Percentiles rank a stretch among this genome's conserved stretches.
These are phyloP conservation scores for Meda fulgida DNA, from an alignment of 2,797 vertebrate genomes.

Conservation along the genomic window DNA sequence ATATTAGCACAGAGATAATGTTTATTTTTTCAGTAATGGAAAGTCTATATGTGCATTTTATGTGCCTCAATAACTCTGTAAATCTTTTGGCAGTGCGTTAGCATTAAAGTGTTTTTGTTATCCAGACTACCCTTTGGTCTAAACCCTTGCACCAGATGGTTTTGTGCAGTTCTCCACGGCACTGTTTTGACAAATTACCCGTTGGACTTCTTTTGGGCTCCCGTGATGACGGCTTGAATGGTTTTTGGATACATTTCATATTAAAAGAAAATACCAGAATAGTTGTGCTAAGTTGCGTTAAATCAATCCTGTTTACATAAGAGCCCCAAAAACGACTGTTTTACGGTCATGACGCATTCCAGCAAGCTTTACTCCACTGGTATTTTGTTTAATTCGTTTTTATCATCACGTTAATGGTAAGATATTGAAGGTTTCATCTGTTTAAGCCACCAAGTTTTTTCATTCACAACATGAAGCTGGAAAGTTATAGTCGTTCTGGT, in stretches of 20 bases:
- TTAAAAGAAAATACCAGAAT: conserved; percentile 41
- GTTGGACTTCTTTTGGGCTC: conserved; percentile 57
- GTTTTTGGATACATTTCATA: conserved; percentile 41
- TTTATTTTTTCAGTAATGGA: conserved; percentile 19
- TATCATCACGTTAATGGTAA: conserved; percentile 30
- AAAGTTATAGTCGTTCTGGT: conserved; percentile 19
- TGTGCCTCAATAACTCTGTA: conserved; percentile 1
- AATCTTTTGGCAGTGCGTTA: conserved; percentile 14
- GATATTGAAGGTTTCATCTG: conserved; percentile 27
- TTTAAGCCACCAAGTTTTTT: conserved; percentile 10
- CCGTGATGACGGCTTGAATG: conserved; percentile 55
- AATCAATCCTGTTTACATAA: conserved; percentile 43
- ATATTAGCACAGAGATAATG: not conserved
- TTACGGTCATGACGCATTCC: conserved; percentile 23
- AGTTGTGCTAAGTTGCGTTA: conserved; percentile 22
- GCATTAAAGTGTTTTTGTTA: not conserved
- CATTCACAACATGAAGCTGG: not conserved
- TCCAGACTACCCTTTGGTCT: not conserved
- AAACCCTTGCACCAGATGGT: conserved; percentile 13
- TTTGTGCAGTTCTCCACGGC: not conserved
- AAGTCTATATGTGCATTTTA: conserved; percentile 11
- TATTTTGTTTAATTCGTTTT: conserved; percentile 12
- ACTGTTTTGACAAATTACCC: conserved; percentile 35
- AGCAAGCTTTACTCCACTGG: conserved; percentile 10
- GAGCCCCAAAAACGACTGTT: conserved; percentile 4